A percentile compares a stretch with the other conserved stretches of the same genome.
These are phyloP conservation scores for Sternotherus odoratus DNA, from an alignment of 2,797 vertebrate species.

Conservation along the genomic window DNA sequence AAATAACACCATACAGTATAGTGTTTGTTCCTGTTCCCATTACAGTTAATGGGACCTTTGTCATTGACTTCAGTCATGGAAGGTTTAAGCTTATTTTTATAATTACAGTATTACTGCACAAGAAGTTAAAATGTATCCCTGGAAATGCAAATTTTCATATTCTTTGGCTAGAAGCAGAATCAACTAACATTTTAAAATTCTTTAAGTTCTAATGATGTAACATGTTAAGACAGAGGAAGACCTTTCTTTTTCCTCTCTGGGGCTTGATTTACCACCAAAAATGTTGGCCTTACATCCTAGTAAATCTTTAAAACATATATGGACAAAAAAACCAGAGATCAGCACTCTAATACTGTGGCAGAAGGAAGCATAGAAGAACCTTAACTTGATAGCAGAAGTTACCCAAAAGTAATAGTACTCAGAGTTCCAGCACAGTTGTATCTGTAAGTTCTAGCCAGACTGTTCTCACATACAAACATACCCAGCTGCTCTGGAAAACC, in stretches of 20 bases:
- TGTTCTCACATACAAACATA: background rate
- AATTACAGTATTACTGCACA: background rate
- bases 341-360: background rate
- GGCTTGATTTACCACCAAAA: background rate
- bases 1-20: background rate
- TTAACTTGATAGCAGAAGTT: background rate
- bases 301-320: background rate
- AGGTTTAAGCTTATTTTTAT: background rate
- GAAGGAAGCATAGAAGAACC: background rate
- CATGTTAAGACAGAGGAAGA: background rate
- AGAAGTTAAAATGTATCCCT: background rate
- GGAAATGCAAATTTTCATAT: background rate
- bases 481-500: background rate
- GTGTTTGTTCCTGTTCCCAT: background rate
- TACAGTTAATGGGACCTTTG: background rate
- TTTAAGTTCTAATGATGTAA: background rate
- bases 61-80: background rate
- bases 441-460: background rate
- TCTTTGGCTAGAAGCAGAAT: background rate
- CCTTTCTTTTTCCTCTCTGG: background rate
- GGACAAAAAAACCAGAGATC: background rate
- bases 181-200: background rate
- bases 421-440: background rate
- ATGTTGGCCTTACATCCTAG: background rate
- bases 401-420: background rate